These are phyloP conservation scores for Hofmannophila pseudospretella DNA, from an alignment of 2,888 invertebrate genomes.

Conservation along the genomic window DNA sequence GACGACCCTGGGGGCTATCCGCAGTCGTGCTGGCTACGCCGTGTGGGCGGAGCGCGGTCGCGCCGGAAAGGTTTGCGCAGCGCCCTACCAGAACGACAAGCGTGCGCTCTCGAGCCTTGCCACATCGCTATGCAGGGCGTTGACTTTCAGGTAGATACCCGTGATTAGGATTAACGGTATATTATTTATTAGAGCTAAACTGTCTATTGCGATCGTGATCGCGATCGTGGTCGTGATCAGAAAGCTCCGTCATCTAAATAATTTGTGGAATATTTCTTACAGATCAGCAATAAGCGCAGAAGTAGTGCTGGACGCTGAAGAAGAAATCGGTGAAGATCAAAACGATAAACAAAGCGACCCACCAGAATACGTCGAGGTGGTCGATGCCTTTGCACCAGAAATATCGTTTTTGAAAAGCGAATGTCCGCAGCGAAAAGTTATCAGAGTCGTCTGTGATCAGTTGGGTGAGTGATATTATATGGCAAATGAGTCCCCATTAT, in stretches of 20 bases:
- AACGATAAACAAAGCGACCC: slow-evolving; percentile 47
- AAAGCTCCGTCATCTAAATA: background rate
- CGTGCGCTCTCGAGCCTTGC: slow-evolving; percentile 83
- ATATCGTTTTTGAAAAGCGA: slow-evolving; percentile 88
- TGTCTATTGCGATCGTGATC: too few species aligned
- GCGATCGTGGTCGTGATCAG: too few species aligned
- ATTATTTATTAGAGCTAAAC: too few species aligned
- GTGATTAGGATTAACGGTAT: too few species aligned
- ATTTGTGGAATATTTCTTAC: slow-evolving; percentile 20
- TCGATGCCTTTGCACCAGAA: slow-evolving; percentile 88
- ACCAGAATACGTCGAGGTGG: slow-evolving; percentile 86
- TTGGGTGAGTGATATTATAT: slow-evolving; percentile 75
- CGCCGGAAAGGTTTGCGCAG: slow-evolving; percentile 88
- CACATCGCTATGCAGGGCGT: slow-evolving; percentile 85
- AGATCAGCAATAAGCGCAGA: slow-evolving; percentile 85
- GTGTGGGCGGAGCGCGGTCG: slow-evolving; percentile 90
- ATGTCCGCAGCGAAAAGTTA: slow-evolving; percentile 86
- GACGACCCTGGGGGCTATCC: slow-evolving; percentile 83
- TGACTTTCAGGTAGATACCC: slow-evolving; percentile 82
- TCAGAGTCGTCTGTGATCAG: slow-evolving; percentile 87
- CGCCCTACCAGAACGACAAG: slow-evolving; percentile 83
- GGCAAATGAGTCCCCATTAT: slow-evolving; percentile 4
- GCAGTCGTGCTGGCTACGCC: slow-evolving; percentile 88
- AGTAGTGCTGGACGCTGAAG: slow-evolving; percentile 80
- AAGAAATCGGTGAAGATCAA: slow-evolving; percentile 77